A percentile compares a stretch with the other conserved stretches of the same genome.
Conservation (phyloP, 2,888 invertebrate genomes). For the Galeruca laticollis region DNA sequence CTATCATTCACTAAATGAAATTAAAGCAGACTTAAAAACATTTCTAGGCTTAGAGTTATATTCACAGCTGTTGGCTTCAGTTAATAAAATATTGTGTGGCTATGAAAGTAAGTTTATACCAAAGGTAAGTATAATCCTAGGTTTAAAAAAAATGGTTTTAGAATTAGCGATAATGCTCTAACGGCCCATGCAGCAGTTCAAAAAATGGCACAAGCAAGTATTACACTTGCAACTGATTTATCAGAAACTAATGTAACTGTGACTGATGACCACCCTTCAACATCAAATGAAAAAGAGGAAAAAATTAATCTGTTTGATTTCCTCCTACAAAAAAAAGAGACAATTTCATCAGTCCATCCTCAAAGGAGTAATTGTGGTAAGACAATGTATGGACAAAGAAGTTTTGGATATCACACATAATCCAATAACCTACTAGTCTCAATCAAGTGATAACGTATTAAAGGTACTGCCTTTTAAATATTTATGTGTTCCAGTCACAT, state of each 20-base stretch:
- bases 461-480: constrained; percentile 15
- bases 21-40: constrained; percentile 14
- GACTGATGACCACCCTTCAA: not conserved
- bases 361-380: constrained; percentile 21
- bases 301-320: not conserved
- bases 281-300: not conserved
- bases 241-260: constrained; percentile 4
- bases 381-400: too few relatives aligned
- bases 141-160: constrained; percentile 24
- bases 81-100: constrained; percentile 5
- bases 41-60: constrained; percentile 5
- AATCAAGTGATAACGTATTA: constrained; percentile 9
- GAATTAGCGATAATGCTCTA: constrained; percentile 15
- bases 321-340: not conserved
- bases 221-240: constrained; percentile 1
- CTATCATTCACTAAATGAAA: constrained; percentile 19
- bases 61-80: not conserved
- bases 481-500: constrained; percentile 23
- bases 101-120: constrained; percentile 21
- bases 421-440: constrained; percentile 17
- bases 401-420: not conserved
- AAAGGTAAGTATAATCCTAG: constrained; percentile 14
- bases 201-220: constrained; percentile 22
- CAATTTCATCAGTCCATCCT: constrained; percentile 4
- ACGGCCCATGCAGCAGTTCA: constrained; percentile 18